Conservation (phyloP, 2,888 invertebrate genomes). For the Lutraria lutraria region DNA sequence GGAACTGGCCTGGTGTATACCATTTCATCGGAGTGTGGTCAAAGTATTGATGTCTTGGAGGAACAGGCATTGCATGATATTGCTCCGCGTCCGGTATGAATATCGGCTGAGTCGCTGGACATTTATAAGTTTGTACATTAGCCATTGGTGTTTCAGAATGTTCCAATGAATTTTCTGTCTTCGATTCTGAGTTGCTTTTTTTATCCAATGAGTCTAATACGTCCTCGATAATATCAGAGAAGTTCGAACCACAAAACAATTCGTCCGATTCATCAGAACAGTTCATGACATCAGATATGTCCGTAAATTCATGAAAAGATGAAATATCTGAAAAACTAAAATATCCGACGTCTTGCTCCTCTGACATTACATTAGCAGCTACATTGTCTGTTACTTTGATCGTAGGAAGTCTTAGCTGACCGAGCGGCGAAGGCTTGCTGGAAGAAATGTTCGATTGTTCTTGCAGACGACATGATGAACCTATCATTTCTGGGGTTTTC, state of each 20-base stretch:
- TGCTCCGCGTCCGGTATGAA: not conserved
- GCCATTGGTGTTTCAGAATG: not conserved
- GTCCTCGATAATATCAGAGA: conserved; percentile 64
- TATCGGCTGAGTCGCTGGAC: not conserved
- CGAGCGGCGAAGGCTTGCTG: conserved; percentile 16
- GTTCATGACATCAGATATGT: conserved; percentile 33
- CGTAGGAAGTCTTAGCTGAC: conserved; percentile 55
- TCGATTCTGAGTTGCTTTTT: not conserved
- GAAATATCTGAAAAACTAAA: conserved; percentile 57
- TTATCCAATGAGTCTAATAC: conserved; percentile 44
- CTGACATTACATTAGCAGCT: conserved; percentile 66
- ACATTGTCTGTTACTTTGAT: conserved; percentile 60
- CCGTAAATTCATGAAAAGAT: conserved; percentile 20
- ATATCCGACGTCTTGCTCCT: conserved; percentile 65
- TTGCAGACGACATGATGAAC: not conserved
- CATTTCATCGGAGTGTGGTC: not conserved
- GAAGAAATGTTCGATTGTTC: not conserved
- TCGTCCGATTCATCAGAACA: conserved; percentile 40
- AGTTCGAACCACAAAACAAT: conserved; percentile 45
- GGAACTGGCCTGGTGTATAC: not conserved
- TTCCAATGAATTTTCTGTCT: not conserved
- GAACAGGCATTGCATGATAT: not conserved
- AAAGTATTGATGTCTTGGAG: not conserved
- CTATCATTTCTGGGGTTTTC: not conserved
- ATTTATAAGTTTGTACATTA: not conserved